Conservation (phyloP, 2,113 vertebrate genomes). For the Silurus glanis region DNA sequence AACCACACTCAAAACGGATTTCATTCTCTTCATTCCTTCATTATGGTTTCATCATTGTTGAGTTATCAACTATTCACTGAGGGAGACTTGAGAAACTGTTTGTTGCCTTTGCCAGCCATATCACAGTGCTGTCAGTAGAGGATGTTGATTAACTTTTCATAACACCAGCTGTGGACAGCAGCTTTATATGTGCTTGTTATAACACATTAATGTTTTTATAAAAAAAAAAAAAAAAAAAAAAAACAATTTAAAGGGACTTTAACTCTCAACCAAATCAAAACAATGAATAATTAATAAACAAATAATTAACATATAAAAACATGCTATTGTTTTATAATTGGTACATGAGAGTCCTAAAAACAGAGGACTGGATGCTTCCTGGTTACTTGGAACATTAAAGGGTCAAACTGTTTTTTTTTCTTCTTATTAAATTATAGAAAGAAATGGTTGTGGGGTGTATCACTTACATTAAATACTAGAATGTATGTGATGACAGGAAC, state of each 20-base stretch:
- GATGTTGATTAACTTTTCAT: neutral
- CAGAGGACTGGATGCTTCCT: neutral
- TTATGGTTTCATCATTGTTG: too few relatives aligned
- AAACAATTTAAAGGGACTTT: neutral
- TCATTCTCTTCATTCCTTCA: too few relatives aligned
- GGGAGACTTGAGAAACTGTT: too few relatives aligned
- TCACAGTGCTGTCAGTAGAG: neutral
- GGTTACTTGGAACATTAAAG: neutral
- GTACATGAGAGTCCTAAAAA: neutral
- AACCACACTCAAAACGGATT: too few relatives aligned
- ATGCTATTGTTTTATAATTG: neutral
- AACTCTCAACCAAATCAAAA: neutral
- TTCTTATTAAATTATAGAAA: neutral
- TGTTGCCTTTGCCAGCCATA: too few relatives aligned
- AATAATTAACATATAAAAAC: neutral
- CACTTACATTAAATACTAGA: neutral
- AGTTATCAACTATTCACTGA: too few relatives aligned
- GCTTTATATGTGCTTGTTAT: neutral
- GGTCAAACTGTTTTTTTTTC: neutral
- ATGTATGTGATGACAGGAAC: neutral
- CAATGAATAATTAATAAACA: neutral
- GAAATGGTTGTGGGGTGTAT: neutral
- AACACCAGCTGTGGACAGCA: neutral
- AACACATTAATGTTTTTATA: neutral
- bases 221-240: neutral